phyloP scores from a whole-genome alignment of 2,113 vertebrate genomes.

The Corythornis cristatus region DNA sequence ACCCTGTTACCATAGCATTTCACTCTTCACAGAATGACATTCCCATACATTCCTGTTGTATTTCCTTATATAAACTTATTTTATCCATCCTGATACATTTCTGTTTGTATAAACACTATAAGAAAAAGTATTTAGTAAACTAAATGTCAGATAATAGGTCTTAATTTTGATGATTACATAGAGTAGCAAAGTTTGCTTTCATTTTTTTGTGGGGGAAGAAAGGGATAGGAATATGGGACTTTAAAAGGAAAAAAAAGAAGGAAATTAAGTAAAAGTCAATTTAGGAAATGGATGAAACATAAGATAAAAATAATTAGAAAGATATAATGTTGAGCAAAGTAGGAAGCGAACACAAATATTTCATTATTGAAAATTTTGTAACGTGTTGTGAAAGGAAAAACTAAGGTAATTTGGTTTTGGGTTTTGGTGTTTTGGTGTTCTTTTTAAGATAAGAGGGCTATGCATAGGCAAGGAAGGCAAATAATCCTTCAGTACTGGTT shows the following conservation, averaged over 20 bases:
- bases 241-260: not conserved
- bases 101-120: not conserved
- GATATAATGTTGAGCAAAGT: not conserved
- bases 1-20: constrained; percentile 21
- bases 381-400: not conserved
- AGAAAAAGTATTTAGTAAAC: not conserved
- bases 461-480: not conserved
- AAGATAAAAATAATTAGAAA: not conserved
- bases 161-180: not conserved
- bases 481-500: not conserved
- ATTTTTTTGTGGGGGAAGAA: not conserved
- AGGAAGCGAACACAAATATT: not conserved
- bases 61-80: constrained; percentile 14
- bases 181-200: not conserved
- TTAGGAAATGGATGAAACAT: not conserved
- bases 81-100: not conserved
- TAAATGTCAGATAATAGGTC: not conserved
- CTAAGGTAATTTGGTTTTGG: not conserved
- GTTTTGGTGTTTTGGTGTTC: not conserved
- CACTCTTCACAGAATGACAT: not conserved
- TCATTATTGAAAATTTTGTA: not conserved
- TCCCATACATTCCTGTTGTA: not conserved
- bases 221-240: not conserved
- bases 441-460: not conserved
- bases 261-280: not conserved